phyloP scores from a whole-genome alignment of 2,797 vertebrate genomes.

The Gallirallus australis region DNA sequence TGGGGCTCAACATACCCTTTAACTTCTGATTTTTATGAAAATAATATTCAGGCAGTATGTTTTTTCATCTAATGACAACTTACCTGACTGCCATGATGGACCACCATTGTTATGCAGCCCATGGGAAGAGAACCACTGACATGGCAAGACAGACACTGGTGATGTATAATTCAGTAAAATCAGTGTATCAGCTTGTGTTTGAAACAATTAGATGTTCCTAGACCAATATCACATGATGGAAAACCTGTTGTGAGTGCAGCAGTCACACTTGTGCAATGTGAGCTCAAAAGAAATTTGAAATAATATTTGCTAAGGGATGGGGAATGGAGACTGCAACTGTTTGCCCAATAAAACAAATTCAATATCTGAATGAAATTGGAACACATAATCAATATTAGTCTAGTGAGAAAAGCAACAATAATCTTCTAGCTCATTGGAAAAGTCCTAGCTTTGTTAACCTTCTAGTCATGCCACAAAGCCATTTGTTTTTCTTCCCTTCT shows the following conservation, averaged over 20 bases:
- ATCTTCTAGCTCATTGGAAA: not conserved
- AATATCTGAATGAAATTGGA: slow-evolving; percentile 39
- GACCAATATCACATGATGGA: not conserved
- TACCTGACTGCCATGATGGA: not conserved
- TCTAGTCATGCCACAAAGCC: not conserved
- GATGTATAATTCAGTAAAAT: not conserved
- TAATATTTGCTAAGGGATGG: slow-evolving; percentile 32
- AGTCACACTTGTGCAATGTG: not conserved
- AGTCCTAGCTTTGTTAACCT: slow-evolving; percentile 35
- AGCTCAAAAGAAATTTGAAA: slow-evolving; percentile 33
- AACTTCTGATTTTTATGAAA: not conserved
- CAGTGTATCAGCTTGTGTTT: not conserved
- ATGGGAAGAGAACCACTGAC: rapidly evolving
- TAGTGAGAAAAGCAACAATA: slow-evolving; percentile 4
- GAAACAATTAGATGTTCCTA: not conserved
- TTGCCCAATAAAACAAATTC: slow-evolving; percentile 54
- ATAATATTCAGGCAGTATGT: not conserved
- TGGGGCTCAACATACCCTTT: not conserved
- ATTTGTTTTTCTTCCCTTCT: not conserved
- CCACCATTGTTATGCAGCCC: not conserved
- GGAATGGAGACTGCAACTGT: not conserved
- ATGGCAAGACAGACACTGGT: rapidly evolving
- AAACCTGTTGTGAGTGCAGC: not conserved
- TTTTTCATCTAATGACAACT: not conserved
- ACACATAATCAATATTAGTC: slow-evolving; percentile 54